Evolutionary conservation across 2,797 vertebrate genomes (phyloP), one percentile per base, ranked within the genome.

Genomic region (Gallinago solitaria): DNA sequence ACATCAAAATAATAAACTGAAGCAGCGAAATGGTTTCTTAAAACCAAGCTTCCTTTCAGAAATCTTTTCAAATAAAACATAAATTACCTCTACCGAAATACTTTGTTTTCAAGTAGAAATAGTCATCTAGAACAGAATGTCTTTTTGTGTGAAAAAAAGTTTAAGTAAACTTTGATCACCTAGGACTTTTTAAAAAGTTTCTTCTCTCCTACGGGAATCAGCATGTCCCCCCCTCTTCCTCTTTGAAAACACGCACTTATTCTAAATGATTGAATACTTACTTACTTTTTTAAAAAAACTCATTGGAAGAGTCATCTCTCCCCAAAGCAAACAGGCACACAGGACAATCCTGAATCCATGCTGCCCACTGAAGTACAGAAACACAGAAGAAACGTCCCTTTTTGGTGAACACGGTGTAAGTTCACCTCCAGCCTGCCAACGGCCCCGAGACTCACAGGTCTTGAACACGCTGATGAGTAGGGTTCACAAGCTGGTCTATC

Each of bases 31-130:
- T 25, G 18, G 51, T 63, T 88, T 86, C 87, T 54, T 21, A 63
- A 94, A 95, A 65, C 41, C 39, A 87, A 93, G n/a, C 30, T 83
- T 65, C 50, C 65, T 91, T 95, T 96, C 69, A 94, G 86, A 97
- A 97, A 75, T 60, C 3, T 79, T 83, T 90, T 89, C 32, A 95
- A 76, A 57, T 61, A 48, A 85, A 96, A 86, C 8, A 19, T 87
- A 92, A 95, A 86, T 41, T 89, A 73, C 43, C 25, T 57, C 48
- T 79, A 59, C 88, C 37, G 6, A 88, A 61, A 95, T 37, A 71
- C 47, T 69, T 88, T 82, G 47, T 63, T 83, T 93, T 79, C 65
- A 83, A 75, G 32, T 21, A 83, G 91, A 74, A 68, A 71, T 25
- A 88, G 53, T 64, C 41, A 90, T 18, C 25, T 63, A 41, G 47